Evolutionary conservation across 1,140 invertebrate species (phyloP).

Genomic region (Drosophila grimshawi): DNA sequence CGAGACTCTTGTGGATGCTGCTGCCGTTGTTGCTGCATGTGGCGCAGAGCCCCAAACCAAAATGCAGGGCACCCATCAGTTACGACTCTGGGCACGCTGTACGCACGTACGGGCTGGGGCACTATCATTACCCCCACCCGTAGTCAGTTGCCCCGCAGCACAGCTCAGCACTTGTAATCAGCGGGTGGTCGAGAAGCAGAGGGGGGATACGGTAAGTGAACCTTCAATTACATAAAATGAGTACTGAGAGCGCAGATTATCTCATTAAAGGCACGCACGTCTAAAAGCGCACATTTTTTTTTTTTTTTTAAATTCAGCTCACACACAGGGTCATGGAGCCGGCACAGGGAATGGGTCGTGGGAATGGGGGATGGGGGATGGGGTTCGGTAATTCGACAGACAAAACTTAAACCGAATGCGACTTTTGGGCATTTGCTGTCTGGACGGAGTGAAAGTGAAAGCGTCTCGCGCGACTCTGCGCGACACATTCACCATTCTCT

Average conservation of each 20-base stretch:
- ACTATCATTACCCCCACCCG: conserved; percentile 47
- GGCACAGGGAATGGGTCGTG: neutral
- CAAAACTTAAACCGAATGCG: conserved; percentile 59
- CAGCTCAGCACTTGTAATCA: conserved; percentile 42
- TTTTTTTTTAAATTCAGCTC: conserved; percentile 74
- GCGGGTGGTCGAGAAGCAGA: conserved; percentile 31
- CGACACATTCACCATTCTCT: conserved; percentile 67
- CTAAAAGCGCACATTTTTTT: neutral
- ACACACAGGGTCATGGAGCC: conserved; percentile 23
- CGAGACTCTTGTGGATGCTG: neutral
- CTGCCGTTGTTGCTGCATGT: conserved; percentile 35
- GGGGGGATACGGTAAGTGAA: conserved; percentile 64
- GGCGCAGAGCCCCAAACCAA: conserved; percentile 26
- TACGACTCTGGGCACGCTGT: neutral
- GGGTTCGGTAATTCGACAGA: conserved; percentile 1
- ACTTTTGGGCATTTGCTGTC: conserved; percentile 41
- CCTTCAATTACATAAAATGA: conserved; percentile 82
- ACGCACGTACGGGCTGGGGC: conserved; percentile 49
- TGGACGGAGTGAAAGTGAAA: conserved; percentile 42
- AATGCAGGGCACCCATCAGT: conserved; percentile 23
- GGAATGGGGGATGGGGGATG: neutral
- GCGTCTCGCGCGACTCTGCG: conserved; percentile 43
- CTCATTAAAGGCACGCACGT: conserved; percentile 69
- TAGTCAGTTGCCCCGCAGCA: neutral
- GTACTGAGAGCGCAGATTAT: conserved; percentile 73